Evolutionary conservation across 2,797 vertebrate genomes (phyloP).

Genomic region (Enteromius anoplus): DNA sequence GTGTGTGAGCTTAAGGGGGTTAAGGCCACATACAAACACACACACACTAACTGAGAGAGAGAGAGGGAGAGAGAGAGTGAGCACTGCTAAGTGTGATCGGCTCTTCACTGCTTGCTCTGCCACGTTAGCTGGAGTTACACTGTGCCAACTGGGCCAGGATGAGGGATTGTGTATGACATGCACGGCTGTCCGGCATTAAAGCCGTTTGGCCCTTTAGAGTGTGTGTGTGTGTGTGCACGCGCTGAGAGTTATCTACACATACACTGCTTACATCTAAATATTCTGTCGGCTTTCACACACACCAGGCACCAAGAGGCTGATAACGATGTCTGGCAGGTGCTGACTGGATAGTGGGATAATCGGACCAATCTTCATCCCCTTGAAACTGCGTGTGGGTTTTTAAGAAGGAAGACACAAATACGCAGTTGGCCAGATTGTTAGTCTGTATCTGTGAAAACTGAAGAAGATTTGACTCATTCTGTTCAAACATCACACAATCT

Average conservation of each 20-base stretch:
- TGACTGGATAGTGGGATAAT: constrained; percentile 57
- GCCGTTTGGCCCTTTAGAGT: constrained; percentile 45
- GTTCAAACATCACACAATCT: constrained; percentile 34
- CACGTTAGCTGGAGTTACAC: constrained; percentile 49
- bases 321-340: constrained; percentile 66
- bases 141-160: constrained; percentile 77
- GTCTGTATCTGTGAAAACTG: constrained; percentile 42
- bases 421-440: constrained; percentile 26
- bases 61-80: constrained; percentile 21
- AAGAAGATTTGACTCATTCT: constrained; percentile 38
- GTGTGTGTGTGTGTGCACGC: constrained; percentile 4
- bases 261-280: constrained; percentile 50
- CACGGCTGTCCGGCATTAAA: constrained; percentile 70
- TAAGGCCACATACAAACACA: constrained; percentile 44
- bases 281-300: constrained; percentile 41
- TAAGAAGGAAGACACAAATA: not conserved
- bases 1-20: constrained; percentile 56
- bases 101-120: constrained; percentile 45
- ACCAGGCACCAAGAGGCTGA: constrained; percentile 41
- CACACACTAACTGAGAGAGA: constrained; percentile 24
- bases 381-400: constrained; percentile 32
- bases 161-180: constrained; percentile 76
- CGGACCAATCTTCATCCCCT: constrained; percentile 34
- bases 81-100: constrained; percentile 40
- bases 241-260: constrained; percentile 52